Evolutionary conservation across 2,888 invertebrate species (phyloP).

Genomic region (Beris morrisii): DNA sequence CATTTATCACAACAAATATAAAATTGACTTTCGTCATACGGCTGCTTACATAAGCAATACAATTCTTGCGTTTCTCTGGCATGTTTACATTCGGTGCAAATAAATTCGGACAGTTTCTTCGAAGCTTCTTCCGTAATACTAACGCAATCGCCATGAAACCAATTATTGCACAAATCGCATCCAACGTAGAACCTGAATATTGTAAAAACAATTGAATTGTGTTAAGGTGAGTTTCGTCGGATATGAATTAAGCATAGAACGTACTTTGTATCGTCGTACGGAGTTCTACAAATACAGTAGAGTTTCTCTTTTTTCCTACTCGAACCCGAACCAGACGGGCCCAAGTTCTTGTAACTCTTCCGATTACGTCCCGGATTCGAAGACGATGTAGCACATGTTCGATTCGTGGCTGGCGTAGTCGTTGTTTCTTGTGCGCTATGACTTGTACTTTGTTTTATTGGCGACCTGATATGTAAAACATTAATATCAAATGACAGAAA

Average conservation of each 20-base stretch:
- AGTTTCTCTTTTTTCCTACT: conserved; percentile 73
- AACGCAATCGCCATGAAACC: conserved; percentile 98
- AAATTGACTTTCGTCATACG: conserved; percentile 97
- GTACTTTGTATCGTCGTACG: conserved; percentile 93
- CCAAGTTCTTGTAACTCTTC: conserved; percentile 24
- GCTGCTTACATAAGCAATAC: conserved; percentile 94
- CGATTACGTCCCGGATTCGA: conserved; percentile 44
- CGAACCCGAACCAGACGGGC: conserved; percentile 39
- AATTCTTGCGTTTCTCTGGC: conserved; percentile 88
- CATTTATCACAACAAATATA: conserved; percentile 99
- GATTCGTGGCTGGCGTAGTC: conserved; percentile 7
- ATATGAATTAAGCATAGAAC: conserved; percentile 42
- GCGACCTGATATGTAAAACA: conserved; percentile 17
- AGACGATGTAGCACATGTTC: conserved; percentile 45
- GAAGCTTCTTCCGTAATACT: conserved; percentile 91
- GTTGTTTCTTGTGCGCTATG: conserved; percentile 26
- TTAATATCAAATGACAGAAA: background rate
- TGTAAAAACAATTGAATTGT: conserved; percentile 5
- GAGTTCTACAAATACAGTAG: conserved; percentile 89
- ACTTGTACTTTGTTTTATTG: conserved; percentile 29
- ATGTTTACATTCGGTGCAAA: conserved; percentile 82
- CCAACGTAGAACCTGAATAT: conserved; percentile 87
- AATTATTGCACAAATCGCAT: conserved; percentile 96
- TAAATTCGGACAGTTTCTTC: conserved; percentile 85
- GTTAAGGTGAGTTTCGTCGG: background rate